Conservation (phyloP, 2,113 vertebrate genomes). For the Pitta sordida region DNA sequence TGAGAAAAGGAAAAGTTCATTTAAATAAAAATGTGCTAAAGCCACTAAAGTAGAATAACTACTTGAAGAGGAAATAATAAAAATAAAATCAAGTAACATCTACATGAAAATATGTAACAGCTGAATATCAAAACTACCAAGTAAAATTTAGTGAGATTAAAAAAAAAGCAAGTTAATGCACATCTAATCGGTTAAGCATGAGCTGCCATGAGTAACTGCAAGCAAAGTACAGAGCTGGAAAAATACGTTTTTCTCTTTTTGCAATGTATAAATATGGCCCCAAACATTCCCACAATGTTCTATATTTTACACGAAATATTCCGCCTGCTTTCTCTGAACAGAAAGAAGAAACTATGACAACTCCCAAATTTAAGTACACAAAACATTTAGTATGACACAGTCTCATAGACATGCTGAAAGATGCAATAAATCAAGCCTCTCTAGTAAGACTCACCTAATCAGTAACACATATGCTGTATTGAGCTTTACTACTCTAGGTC, state of each 20-base stretch:
- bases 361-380: not conserved
- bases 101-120: not conserved
- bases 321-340: not conserved
- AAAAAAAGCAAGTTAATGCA: not conserved
- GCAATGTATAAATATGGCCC: not conserved
- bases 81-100: not conserved
- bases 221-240: not conserved
- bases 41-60: not conserved
- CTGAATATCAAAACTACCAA: not conserved
- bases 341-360: not conserved
- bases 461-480: accelerated
- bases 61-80: not conserved
- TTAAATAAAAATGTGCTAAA: not conserved
- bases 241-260: not conserved
- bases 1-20: not conserved
- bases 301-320: not conserved
- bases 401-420: not conserved
- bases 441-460: not conserved
- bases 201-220: not conserved
- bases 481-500: not conserved
- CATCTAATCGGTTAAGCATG: not conserved
- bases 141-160: not conserved
- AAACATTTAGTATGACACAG: not conserved
- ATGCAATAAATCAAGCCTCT: not conserved
- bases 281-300: not conserved